A percentile compares a stretch with the other conserved stretches of the same genome.
Evolutionary conservation across 2,113 vertebrate species (phyloP).

Genomic region (Parotia lawesii): DNA sequence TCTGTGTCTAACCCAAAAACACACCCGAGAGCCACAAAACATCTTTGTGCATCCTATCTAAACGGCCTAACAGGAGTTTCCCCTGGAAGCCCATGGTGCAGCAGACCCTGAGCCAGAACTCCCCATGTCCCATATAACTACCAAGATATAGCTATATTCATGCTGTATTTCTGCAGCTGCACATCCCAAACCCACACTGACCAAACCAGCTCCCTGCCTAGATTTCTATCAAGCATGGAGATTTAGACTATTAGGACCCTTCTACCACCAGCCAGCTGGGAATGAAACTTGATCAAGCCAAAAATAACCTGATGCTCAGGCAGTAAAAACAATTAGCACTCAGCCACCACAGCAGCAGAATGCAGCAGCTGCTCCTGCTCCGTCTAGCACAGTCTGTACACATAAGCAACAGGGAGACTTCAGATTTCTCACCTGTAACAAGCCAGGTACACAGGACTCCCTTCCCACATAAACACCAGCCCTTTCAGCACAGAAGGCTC

Average conservation of each 20-base stretch:
- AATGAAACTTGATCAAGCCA: neutral
- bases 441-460: neutral
- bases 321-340: constrained; percentile 20
- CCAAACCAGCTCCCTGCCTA: neutral
- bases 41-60: neutral
- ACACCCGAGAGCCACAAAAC: neutral
- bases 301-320: constrained; percentile 9
- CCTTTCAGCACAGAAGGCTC: neutral
- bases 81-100: neutral
- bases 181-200: neutral
- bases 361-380: neutral
- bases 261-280: neutral
- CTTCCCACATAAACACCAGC: neutral
- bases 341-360: neutral
- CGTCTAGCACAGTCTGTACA: neutral
- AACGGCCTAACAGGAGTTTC: neutral
- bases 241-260: neutral
- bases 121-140: neutral
- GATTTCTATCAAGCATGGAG: neutral
- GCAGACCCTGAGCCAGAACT: neutral
- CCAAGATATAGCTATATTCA: neutral
- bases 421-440: neutral
- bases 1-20: neutral
- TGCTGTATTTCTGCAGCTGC: neutral
- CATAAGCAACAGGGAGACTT: neutral